Percentiles rank a stretch among this genome's conserved stretches.
Evolutionary conservation across 2,888 invertebrate species (phyloP).

Genomic region (Andrena camellia): DNA sequence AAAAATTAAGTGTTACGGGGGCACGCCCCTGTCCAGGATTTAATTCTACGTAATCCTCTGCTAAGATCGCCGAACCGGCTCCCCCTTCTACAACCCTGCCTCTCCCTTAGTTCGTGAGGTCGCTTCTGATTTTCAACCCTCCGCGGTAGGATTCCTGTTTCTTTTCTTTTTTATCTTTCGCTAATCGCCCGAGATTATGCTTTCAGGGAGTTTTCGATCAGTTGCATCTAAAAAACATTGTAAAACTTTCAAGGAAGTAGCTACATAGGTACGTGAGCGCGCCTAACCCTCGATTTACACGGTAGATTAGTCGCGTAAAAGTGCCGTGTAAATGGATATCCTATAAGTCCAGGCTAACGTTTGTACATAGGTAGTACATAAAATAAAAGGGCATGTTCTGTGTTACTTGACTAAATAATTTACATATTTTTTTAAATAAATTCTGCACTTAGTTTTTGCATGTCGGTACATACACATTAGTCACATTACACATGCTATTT

Average conservation of each 20-base stretch:
- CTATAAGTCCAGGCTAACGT: too few relatives aligned
- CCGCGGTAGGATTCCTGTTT: constrained; percentile 22
- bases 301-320: too few relatives aligned
- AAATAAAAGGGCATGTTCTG: too few relatives aligned
- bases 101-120: constrained; percentile 38
- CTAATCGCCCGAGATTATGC: constrained; percentile 65
- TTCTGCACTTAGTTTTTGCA: too few relatives aligned
- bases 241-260: background rate
- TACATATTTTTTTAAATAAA: too few relatives aligned
- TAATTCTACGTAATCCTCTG: constrained; percentile 84
- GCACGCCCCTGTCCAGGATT: constrained; percentile 80
- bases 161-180: constrained; percentile 38
- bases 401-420: too few relatives aligned
- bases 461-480: too few relatives aligned
- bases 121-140: constrained; percentile 69
- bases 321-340: too few relatives aligned
- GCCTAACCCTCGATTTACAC: too few relatives aligned
- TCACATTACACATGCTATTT: too few relatives aligned
- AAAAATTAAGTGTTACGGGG: constrained; percentile 85
- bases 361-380: too few relatives aligned
- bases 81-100: constrained; percentile 46
- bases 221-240: constrained; percentile 22
- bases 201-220: constrained; percentile 45
- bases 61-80: constrained; percentile 80
- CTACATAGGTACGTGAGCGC: too few relatives aligned